phyloP scores from a whole-genome alignment of 2,113 vertebrate genomes.

The Eptesicus fuscus region DNA sequence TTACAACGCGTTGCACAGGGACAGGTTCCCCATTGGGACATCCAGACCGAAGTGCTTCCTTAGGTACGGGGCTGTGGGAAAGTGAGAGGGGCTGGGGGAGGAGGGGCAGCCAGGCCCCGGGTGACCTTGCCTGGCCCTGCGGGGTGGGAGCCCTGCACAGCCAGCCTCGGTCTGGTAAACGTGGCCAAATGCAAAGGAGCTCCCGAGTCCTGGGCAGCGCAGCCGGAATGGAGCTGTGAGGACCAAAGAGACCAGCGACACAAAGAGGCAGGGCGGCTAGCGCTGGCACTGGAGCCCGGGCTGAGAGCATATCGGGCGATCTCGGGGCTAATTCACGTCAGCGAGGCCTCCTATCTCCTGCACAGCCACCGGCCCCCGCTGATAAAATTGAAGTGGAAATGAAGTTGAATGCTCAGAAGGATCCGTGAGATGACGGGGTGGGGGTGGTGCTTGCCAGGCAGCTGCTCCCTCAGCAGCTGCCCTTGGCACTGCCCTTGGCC shows the following conservation, averaged over 20 bases:
- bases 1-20: not conserved
- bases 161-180: not conserved
- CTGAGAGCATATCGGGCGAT: constrained; percentile 92
- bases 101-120: not conserved
- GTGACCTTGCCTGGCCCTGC: not conserved
- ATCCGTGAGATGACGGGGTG: constrained; percentile 86
- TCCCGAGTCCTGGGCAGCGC: not conserved
- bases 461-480: constrained; percentile 81
- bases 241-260: constrained; percentile 48
- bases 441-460: constrained; percentile 85
- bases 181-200: not conserved
- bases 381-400: constrained; percentile 99
- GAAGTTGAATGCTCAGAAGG: constrained; percentile 94
- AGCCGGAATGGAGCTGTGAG: constrained; percentile 78
- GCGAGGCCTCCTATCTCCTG: constrained; percentile 94
- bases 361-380: constrained; percentile 88
- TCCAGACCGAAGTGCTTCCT: not conserved
- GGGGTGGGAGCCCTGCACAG: not conserved
- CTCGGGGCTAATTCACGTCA: constrained; percentile 96
- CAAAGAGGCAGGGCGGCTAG: constrained; percentile 49
- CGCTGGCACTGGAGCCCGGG: constrained; percentile 76
- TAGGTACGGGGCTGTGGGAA: not conserved
- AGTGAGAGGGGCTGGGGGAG: not conserved
- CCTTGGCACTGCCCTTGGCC: constrained; percentile 91
- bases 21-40: not conserved